Evolutionary conservation across 2,113 vertebrate species (phyloP), one percentile per base, ranked within the genome.

Genomic region (Periophthalmodon schlosseri): DNA sequence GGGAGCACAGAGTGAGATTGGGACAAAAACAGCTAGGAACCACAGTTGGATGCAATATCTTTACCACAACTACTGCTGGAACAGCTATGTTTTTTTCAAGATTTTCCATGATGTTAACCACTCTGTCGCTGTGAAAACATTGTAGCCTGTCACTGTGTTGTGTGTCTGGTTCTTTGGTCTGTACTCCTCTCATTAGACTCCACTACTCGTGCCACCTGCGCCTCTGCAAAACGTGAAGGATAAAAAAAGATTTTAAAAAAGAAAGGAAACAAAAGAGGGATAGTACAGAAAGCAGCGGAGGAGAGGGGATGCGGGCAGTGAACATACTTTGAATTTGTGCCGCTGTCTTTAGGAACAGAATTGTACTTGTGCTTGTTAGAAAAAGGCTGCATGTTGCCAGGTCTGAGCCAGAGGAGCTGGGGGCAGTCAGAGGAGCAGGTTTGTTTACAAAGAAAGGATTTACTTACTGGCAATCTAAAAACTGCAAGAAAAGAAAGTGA

Each of bases 141-240:
- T 61, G 7, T 33, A 16, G 24, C 12, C 21, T 14, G n/a, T n/a
- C 52, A 2, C 56, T 4, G 21, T 58, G 56, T 6, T 24, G 56
- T 1, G 24, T 28, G 24, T 61, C 28, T 24, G 58, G 23, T 60
- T 21, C 46, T 82, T 66, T 34, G 54, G 75, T 74, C 69, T 66
- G 80, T 56, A 75, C 73, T n/a, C 47, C 56, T 60, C 83, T 87
- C 73, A 85, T 90, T 90, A 86, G 28, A 24, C 33, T 80, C 73
- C 72, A 56, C 72, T 70, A 70, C 56, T 0, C 69, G 44, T 73
- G 11, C 20, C 83, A 77, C 78, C 79, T 44, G 67, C 11, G 73
- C n/a, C 47, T 57, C 71, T 61, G 77, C 72, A 73, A 81, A 75
- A 76, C 23, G n/a, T n/a, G 24, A 33, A 73, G 23, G 46, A 36